Evolutionary conservation across 2,113 vertebrate genomes (phyloP).

Genomic region (Gasterosteus aculeatus): DNA sequence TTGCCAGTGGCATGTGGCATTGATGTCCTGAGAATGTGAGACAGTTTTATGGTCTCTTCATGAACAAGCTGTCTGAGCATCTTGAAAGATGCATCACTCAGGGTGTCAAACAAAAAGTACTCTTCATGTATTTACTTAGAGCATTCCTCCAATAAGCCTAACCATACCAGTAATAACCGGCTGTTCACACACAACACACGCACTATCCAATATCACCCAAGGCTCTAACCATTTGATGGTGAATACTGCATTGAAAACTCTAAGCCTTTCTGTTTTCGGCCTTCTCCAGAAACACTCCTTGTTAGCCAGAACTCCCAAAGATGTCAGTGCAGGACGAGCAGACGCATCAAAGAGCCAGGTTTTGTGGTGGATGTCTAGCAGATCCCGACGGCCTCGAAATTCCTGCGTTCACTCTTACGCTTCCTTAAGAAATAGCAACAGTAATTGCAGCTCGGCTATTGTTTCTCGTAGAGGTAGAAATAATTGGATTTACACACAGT

Average conservation of each 20-base stretch:
- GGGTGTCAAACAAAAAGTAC: constrained; percentile 60
- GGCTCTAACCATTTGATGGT: constrained; percentile 46
- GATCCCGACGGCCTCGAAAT: constrained; percentile 40
- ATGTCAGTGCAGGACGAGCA: constrained; percentile 37
- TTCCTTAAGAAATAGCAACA: constrained; percentile 29
- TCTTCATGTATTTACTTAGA: constrained; percentile 51
- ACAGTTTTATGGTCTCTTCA: constrained; percentile 75
- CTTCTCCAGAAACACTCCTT: constrained; percentile 23
- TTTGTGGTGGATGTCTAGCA: constrained; percentile 40
- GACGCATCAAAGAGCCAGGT: constrained; percentile 57
- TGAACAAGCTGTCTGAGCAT: constrained; percentile 70
- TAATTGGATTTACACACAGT: constrained; percentile 62
- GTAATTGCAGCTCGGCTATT: constrained; percentile 55
- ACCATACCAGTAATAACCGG: constrained; percentile 22
- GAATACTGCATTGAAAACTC: constrained; percentile 52
- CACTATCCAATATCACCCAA: constrained; percentile 39
- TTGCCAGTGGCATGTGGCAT: constrained; percentile 70
- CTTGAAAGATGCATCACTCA: constrained; percentile 77
- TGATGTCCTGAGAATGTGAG: constrained; percentile 72
- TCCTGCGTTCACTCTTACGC: constrained; percentile 36
- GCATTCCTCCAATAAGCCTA: constrained; percentile 27
- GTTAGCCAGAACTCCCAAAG: constrained; percentile 49
- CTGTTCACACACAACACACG: constrained; percentile 15
- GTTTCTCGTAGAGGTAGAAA: constrained; percentile 48
- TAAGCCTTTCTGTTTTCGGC: constrained; percentile 45